Evolutionary conservation across 35 echinoderm and acorn worm genomes (phyloP).

Genomic region (Heliocidaris tuberculata): DNA sequence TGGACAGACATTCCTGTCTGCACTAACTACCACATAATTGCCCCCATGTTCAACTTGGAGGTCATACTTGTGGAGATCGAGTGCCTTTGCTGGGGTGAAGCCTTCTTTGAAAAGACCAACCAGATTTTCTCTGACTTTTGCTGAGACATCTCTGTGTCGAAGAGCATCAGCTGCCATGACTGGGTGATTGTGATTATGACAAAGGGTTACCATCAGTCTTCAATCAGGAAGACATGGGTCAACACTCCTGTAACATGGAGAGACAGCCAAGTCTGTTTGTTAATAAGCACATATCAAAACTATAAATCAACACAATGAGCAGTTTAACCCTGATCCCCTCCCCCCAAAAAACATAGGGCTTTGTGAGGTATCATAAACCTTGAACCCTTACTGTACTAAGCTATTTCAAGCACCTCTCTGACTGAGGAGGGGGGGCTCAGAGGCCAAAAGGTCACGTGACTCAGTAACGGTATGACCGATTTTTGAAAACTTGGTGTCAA

Average conservation of each 20-base stretch:
- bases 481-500: too few species aligned
- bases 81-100: neutral
- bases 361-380: too few species aligned
- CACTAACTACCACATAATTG: neutral
- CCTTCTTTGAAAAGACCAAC: constrained; percentile 12
- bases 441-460: too few species aligned
- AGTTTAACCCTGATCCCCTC: too few species aligned
- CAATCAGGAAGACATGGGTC: neutral
- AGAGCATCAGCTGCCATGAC: neutral
- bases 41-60: neutral
- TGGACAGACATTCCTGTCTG: constrained; percentile 3
- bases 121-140: neutral
- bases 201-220: neutral
- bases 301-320: too few species aligned
- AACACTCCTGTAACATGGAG: neutral
- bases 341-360: too few species aligned
- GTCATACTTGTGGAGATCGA: neutral
- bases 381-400: too few species aligned
- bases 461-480: too few species aligned
- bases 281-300: too few species aligned
- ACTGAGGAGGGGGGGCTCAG: too few species aligned
- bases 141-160: neutral
- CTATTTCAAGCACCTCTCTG: too few species aligned
- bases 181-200: constrained; percentile 1
- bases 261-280: neutral